A percentile compares a stretch with the other conserved stretches of the same genome.
phyloP scores from a whole-genome alignment of 2,797 vertebrate species.

The Sardinella longiceps region DNA sequence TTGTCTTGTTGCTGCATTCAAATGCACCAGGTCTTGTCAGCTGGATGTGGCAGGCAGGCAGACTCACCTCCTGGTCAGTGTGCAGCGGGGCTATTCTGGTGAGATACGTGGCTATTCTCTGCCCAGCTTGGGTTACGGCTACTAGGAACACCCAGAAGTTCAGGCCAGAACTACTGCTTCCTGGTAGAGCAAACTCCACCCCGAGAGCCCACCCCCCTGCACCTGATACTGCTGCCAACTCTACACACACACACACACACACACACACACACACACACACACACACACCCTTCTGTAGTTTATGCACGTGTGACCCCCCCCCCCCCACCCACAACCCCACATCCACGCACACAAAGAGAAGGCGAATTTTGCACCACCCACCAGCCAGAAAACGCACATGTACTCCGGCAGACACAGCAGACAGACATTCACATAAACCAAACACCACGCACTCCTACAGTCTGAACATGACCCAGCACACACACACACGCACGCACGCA shows the following conservation, averaged over 20 bases:
- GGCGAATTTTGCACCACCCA: not conserved
- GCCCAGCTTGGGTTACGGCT: constrained; percentile 57
- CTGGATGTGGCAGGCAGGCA: constrained; percentile 2
- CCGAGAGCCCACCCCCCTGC: constrained; percentile 38
- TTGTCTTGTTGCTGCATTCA: not conserved
- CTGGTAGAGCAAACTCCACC: constrained; percentile 48
- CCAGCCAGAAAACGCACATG: constrained; percentile 14
- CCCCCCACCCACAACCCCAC: not conserved
- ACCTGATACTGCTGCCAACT: constrained; percentile 54
- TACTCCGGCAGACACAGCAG: not conserved
- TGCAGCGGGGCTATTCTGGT: constrained; percentile 18
- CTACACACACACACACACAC: constrained; percentile 32
- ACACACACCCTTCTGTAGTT: not conserved
- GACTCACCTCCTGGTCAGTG: constrained; percentile 21
- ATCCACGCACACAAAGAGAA: not conserved
- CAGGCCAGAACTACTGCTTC: constrained; percentile 49
- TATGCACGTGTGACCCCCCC: not conserved
- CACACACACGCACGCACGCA: not conserved
- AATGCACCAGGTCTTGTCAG: not conserved
- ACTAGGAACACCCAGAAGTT: constrained; percentile 52
- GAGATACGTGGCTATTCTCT: constrained; percentile 48
- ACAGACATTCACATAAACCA: not conserved
- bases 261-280: not conserved
- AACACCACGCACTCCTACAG: not conserved
- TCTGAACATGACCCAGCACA: not conserved